Evolutionary conservation across 2,113 vertebrate species (phyloP).

Genomic region (Pelmatolapia mariae): DNA sequence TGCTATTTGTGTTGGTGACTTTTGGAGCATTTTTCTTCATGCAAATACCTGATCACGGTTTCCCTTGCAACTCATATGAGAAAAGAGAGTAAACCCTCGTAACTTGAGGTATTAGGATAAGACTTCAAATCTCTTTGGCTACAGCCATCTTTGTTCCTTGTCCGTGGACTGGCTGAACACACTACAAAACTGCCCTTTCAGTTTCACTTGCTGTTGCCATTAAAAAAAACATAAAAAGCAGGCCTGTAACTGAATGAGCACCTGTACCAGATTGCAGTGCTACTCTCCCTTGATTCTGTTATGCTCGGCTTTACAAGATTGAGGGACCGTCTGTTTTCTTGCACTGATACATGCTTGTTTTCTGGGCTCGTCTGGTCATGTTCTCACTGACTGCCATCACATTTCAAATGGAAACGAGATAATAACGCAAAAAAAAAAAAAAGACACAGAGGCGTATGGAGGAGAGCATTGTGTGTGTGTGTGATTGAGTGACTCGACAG

Average conservation of each 20-base stretch:
- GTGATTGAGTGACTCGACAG: neutral
- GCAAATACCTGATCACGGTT: neutral
- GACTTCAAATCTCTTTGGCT: neutral
- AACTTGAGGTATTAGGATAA: neutral
- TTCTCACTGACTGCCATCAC: neutral
- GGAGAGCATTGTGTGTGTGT: neutral
- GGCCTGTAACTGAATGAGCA: neutral
- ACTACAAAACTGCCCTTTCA: neutral
- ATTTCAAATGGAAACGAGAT: neutral
- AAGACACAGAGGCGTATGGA: neutral
- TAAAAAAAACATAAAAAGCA: neutral
- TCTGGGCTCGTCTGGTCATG: neutral
- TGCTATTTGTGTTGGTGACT: neutral
- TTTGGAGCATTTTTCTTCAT: neutral
- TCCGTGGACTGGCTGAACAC: neutral
- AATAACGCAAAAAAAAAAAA: neutral
- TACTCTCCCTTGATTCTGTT: neutral
- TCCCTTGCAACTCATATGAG: neutral
- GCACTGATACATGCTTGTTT: neutral
- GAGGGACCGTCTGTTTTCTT: neutral
- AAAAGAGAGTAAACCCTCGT: neutral
- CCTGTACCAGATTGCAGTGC: neutral
- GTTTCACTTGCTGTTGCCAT: neutral
- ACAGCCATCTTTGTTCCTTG: neutral
- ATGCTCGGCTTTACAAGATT: neutral